These are phyloP conservation scores for Eristalis intricaria DNA, from an alignment of 2,888 invertebrate species.

Conservation along the genomic window DNA sequence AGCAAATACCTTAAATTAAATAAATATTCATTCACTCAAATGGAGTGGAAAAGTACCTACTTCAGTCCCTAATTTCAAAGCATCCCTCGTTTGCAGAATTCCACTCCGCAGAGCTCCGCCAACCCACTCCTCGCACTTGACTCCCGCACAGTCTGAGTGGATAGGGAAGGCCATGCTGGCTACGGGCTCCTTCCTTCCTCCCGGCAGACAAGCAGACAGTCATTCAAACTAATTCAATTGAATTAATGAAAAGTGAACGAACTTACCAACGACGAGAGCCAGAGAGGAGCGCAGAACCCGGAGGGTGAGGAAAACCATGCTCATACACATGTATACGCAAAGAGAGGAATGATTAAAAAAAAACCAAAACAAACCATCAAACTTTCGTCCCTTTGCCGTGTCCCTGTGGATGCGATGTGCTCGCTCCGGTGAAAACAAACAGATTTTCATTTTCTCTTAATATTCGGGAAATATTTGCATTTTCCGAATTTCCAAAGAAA, in stretches of 20 bases:
- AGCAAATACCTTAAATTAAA: slow-evolving; percentile 70
- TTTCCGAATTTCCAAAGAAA: slow-evolving; percentile 29
- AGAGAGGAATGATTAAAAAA: slow-evolving; percentile 13
- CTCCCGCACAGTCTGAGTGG: background rate
- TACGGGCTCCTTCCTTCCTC: slow-evolving; percentile 59
- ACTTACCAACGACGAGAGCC: slow-evolving; percentile 35
- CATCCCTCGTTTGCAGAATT: slow-evolving; percentile 54
- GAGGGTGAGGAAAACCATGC: background rate
- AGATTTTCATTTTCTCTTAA: slow-evolving; percentile 50
- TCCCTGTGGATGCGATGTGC: background rate
- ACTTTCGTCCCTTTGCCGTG: slow-evolving; percentile 6
- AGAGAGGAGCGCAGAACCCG: background rate
- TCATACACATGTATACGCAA: slow-evolving; percentile 18
- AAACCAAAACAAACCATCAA: slow-evolving; percentile 23
- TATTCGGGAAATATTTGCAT: slow-evolving; percentile 55
- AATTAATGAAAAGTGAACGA: slow-evolving; percentile 72
- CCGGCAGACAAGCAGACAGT: slow-evolving; percentile 68
- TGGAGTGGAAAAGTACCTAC: slow-evolving; percentile 72
- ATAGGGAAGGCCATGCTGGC: slow-evolving; percentile 48
- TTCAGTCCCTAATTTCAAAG: slow-evolving; percentile 65
- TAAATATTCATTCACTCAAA: slow-evolving; percentile 72
- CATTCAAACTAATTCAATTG: slow-evolving; percentile 72
- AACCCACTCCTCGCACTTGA: slow-evolving; percentile 16
- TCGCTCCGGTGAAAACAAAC: slow-evolving; percentile 46
- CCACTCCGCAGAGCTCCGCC: slow-evolving; percentile 19